Evolutionary conservation across 2,797 vertebrate species (phyloP), one percentile per base, ranked within the genome.

Genomic region (Anableps anableps): DNA sequence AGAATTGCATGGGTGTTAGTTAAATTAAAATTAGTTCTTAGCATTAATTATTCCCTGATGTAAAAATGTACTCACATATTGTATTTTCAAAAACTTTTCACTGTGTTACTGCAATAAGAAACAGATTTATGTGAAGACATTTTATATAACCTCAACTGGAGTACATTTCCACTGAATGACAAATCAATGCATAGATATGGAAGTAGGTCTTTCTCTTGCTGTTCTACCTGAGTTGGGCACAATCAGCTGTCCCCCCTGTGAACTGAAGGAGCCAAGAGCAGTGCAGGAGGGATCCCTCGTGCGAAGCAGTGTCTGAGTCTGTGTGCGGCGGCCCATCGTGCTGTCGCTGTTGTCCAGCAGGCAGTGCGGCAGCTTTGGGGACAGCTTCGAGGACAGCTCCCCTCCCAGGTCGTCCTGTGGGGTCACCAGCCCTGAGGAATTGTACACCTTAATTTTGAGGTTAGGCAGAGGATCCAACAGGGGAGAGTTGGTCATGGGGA

Each of bases 401-500:
- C 94, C 98, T 13, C 96, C 96, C 38, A 98, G 95, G 84, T 99
- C 98, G 55, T 99, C 98, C 92, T 99, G 98, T 0, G 98, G 97
- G 0, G 98, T 98, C 84, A 98, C 97, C 58, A 97, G 93, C 0
- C 97, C 97, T 0, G 98, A 97, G 9, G 97, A 98, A 91, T 98
- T 99, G 90, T 97, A 99, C 79, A 99, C 98, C 91, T 99, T 99
- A 91, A 99, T 99, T 94, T 99, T 99, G 91, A 99, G 91, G 94
- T 98, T 99, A 72, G 99, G 99, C 51, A 99, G 94, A 0, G 99
- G 98, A 88, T 99, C 99, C 82, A 99, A 95, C 81, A 99, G 97
- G 0, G 98, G 99, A 21, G 98, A 99, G 90, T 98, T 99, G 86
- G 98, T 99, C 99, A 99, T 99, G 68, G 98, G 97, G 89, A 99